Evolutionary conservation across 2,888 invertebrate species (phyloP).

Genomic region (Ophion obscuratus): DNA sequence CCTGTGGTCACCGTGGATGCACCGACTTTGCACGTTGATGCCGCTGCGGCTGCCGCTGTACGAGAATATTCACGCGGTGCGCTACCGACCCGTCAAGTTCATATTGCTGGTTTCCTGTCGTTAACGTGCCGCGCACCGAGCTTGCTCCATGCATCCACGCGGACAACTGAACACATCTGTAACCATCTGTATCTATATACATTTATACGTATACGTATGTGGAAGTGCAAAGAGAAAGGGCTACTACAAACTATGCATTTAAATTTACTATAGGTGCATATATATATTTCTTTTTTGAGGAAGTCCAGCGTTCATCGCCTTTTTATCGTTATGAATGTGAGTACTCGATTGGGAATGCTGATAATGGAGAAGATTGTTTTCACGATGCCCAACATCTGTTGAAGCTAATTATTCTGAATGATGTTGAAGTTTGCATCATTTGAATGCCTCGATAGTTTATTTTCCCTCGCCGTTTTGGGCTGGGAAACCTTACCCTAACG

Average conservation of each 20-base stretch:
- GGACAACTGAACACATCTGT: slow-evolving; percentile 51
- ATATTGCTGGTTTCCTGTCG: slow-evolving; percentile 83
- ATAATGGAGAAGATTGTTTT: too few relatives aligned
- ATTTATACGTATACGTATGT: slow-evolving; percentile 5
- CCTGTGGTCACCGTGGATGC: slow-evolving; percentile 66
- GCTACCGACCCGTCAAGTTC: slow-evolving; percentile 83
- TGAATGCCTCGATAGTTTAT: too few relatives aligned
- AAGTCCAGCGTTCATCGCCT: too few relatives aligned
- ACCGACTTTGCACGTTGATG: slow-evolving; percentile 34
- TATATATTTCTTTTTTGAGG: too few relatives aligned
- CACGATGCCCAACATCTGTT: too few relatives aligned
- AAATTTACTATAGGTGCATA: neutral
- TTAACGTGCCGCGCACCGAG: slow-evolving; percentile 79
- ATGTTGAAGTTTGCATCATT: too few relatives aligned
- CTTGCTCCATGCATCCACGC: slow-evolving; percentile 60
- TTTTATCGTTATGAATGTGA: too few relatives aligned
- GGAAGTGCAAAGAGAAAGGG: neutral
- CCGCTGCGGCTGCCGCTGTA: slow-evolving; percentile 67
- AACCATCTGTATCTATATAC: slow-evolving; percentile 37
- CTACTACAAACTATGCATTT: neutral
- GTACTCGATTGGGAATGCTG: too few relatives aligned
- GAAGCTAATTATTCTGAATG: too few relatives aligned
- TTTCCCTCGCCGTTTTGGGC: too few relatives aligned
- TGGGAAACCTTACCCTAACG: too few relatives aligned
- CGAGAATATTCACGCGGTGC: slow-evolving; percentile 75